A percentile compares a stretch with the other conserved stretches of the same genome.
phyloP scores from a whole-genome alignment of 2,888 invertebrate genomes.

The Clanis bilineata region DNA sequence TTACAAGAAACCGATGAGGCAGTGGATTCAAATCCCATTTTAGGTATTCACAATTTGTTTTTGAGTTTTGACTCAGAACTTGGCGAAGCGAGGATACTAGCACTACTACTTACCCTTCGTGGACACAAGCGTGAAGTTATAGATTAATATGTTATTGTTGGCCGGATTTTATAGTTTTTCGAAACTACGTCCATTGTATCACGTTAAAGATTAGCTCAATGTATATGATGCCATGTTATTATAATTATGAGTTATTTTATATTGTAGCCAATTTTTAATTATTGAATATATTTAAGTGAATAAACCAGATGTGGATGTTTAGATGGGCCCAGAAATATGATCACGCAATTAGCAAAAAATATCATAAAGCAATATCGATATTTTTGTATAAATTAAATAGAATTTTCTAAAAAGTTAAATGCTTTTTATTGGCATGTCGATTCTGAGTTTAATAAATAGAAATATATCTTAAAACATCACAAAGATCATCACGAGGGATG shows the following conservation, averaged over 20 bases:
- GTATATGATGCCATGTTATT: constrained; percentile 6
- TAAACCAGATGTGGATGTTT: not conserved
- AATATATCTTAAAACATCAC: not conserved
- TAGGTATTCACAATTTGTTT: too few species aligned
- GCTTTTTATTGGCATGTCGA: not conserved
- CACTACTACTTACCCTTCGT: too few species aligned
- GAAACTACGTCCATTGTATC: not conserved
- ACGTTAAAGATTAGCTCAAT: constrained; percentile 8
- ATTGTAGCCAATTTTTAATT: not conserved
- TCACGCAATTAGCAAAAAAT: too few species aligned
- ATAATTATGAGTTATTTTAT: constrained; percentile 1
- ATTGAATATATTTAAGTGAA: not conserved
- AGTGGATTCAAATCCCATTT: too few species aligned
- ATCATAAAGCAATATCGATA: too few species aligned
- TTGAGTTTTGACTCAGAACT: too few species aligned
- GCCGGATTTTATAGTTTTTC: not conserved
- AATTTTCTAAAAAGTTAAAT: too few species aligned
- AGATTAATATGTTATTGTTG: too few species aligned
- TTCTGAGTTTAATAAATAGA: not conserved
- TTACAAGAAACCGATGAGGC: too few species aligned
- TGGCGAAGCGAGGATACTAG: too few species aligned
- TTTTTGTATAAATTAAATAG: too few species aligned
- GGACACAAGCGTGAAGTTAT: too few species aligned
- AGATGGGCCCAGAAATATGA: not conserved
- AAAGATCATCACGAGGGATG: not conserved